Evolutionary conservation across 2,797 vertebrate species (phyloP), one percentile per base, ranked within the genome.

Genomic region (Enteromius viviparus): DNA sequence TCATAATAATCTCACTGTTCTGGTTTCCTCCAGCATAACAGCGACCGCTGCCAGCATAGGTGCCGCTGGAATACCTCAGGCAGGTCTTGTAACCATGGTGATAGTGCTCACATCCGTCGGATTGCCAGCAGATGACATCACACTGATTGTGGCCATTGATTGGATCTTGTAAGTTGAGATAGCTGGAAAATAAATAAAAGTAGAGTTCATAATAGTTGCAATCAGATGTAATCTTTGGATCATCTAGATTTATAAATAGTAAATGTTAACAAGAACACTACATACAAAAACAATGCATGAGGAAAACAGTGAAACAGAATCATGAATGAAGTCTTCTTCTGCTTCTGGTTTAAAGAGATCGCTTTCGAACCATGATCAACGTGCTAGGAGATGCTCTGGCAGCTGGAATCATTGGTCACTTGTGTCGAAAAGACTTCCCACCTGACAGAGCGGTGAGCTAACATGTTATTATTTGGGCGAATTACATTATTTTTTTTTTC

Each of bases 31-130:
- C 91, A 97, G 96, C 92, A 97, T 97, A 87, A 97, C 97, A 0
- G 97, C 96, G 0, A 97, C 97, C 0, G 96, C 97, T 0, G 96
- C 96, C 7, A 97, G 97, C 90, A 95, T 97, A 0, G 97, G 96
- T 1, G 96, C 96, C 0, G 96, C 96, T 0, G 96, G 96, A 9
- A 97, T 97, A 78, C 96, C 96, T 2, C 96, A 97, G 89, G 96
- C 97, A 0, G 96, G 96, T 0, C 95, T 98, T 0, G 95, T 97
- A 32, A 97, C 96, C 19, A 97, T 97, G 96, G 96, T 97, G 87
- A 97, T 97, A 0, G 96, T 98, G 19, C 91, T 97, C 29, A 97
- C 96, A 0, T 97, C 97, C 0, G 97, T 97, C 6, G 97, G 96
- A 40, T 90, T 97, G 87, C 97, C 96, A 0, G 95, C 96, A 0